Base-by-base conservation (phyloP, 2,113 vertebrate species). In the Sander lucioperca region DNA sequence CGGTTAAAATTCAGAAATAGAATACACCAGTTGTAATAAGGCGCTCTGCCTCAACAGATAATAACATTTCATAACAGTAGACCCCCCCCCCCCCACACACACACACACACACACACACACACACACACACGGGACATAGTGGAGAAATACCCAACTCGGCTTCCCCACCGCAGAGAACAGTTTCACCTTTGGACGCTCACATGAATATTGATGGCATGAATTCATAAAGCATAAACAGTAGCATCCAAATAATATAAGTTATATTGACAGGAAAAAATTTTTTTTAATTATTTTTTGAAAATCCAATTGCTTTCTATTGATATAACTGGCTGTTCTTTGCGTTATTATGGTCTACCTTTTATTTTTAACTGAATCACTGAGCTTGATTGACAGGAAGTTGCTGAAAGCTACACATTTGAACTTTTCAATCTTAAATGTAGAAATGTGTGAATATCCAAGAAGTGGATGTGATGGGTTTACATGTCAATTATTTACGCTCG, bases 11-110 rank as follows among this genome's bases (percentile, higher is more conserved):
- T 74, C 39, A 74, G 53, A 70, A 71, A 76, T 27, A 67, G 48
- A 59, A 74, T 27, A 62, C 53, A 53, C 36, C 65, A 77, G 59
- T 70, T 71, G 81, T 68, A 97, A 96, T 95, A 95, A 96, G 95
- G 94, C 95, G 95, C 86, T 94, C 92, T 89, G 88, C 92, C 92
- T 93, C 94, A 86, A 81, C 54, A 94, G 64, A 86, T 83, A 77
- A 82, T 87, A 77, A 82, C 66, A 73, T 84, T 82, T 89, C 67
- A 77, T 72, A 70, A 75, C 59, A 82, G 80, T 7, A 45, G 21
- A 74, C 21, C 27, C 62, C 74, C 3, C 33, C 36, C 8, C 36
- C 1, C 27, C 2, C 27, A 27, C 27, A 27, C 27, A 27, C 27
- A 27, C 27, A 27, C 27, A 27, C 27, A 27, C 57, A 19, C 30